Evolutionary conservation across 1,140 invertebrate species (phyloP).

Genomic region (Paraescarpia echinospica): DNA sequence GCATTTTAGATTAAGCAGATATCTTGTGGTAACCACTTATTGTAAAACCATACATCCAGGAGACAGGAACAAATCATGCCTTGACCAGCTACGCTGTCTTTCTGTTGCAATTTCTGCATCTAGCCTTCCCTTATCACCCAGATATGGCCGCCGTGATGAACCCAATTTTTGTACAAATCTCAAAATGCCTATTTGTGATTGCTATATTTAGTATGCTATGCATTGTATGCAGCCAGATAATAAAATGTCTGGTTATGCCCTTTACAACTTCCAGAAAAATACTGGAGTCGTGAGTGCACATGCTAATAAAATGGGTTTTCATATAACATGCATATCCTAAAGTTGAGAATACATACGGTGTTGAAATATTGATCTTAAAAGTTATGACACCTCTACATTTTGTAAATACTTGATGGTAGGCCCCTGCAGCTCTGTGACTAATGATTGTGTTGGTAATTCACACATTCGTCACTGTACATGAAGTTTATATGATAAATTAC

Average conservation of each 20-base stretch:
- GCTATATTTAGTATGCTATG: neutral
- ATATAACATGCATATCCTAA: neutral
- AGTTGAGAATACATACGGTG: neutral
- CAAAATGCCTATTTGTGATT: too few species aligned
- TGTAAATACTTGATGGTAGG: neutral
- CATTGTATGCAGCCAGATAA: neutral
- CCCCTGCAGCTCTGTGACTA: too few species aligned
- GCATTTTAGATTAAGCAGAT: neutral
- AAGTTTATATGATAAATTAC: neutral
- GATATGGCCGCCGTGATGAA: neutral
- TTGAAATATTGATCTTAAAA: neutral
- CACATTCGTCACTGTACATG: neutral
- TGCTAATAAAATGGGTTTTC: neutral
- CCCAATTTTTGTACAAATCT: too few species aligned
- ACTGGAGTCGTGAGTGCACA: neutral
- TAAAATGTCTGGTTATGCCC: neutral
- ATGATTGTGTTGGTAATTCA: too few species aligned
- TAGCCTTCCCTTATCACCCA: neutral
- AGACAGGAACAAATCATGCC: neutral
- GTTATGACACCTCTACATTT: neutral
- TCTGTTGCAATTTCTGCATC: neutral
- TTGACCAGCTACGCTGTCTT: too few species aligned
- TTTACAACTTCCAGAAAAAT: neutral
- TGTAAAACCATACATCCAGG: neutral
- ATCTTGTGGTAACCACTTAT: neutral